Percentiles rank a stretch among this genome's conserved stretches.
These are phyloP conservation scores for Gymnorhina tibicen DNA, from an alignment of 2,113 vertebrate genomes.

Conservation along the genomic window DNA sequence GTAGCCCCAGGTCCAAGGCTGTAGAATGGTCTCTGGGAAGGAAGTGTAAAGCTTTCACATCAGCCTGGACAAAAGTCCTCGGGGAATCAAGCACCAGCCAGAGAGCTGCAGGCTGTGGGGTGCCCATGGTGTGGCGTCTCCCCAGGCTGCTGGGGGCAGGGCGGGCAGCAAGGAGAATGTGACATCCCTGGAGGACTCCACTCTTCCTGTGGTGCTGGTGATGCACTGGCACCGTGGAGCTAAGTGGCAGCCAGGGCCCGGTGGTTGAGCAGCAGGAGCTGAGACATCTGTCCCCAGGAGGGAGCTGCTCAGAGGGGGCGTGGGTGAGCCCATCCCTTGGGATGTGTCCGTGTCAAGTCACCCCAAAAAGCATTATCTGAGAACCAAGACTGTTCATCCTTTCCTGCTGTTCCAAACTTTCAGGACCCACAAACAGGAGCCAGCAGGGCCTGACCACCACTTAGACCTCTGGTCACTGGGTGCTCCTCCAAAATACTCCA, in stretches of 20 bases:
- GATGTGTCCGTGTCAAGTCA: rapidly evolving
- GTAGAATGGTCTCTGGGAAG: not conserved
- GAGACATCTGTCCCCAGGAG: not conserved
- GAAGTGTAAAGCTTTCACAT: not conserved
- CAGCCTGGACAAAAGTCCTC: not conserved
- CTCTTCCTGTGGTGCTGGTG: not conserved
- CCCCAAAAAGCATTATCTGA: not conserved
- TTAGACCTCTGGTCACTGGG: not conserved
- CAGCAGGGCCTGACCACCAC: not conserved
- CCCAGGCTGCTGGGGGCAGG: rapidly evolving
- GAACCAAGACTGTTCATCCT: not conserved
- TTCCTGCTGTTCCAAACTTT: not conserved
- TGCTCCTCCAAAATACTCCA: not conserved
- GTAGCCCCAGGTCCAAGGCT: not conserved
- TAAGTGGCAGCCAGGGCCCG: rapidly evolving
- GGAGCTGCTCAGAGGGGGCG: not conserved
- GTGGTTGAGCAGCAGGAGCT: not conserved
- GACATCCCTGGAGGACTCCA: not conserved
- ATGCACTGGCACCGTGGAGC: not conserved
- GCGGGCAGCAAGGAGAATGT: not conserved
- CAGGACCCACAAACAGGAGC: not conserved
- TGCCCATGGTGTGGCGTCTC: rapidly evolving
- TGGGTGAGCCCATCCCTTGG: not conserved
- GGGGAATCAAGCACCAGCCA: not conserved
- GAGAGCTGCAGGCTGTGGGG: not conserved